phyloP scores from a whole-genome alignment of 1,140 invertebrate species.

The Bombus pyrosoma region DNA sequence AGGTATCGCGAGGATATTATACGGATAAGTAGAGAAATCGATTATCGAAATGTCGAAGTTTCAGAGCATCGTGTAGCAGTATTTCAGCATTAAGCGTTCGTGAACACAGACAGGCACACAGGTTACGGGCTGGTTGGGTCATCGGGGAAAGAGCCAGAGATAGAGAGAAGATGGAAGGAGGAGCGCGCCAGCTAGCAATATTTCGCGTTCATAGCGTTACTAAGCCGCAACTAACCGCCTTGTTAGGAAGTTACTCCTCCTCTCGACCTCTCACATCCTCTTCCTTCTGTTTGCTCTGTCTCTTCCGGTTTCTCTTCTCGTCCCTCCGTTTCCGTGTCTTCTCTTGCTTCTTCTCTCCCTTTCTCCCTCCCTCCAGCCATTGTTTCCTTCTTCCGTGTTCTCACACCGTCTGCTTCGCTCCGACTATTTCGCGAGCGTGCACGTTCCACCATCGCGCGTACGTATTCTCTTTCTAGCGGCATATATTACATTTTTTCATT shows the following conservation, averaged over 20 bases:
- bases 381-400: background rate
- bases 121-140: conserved; percentile 29
- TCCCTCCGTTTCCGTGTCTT: conserved; percentile 50
- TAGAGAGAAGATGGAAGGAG: background rate
- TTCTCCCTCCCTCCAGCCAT: conserved; percentile 24
- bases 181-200: conserved; percentile 68
- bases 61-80: conserved; percentile 36
- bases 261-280: conserved; percentile 59
- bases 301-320: conserved; percentile 60
- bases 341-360: conserved; percentile 33
- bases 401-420: background rate
- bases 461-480: background rate
- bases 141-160: background rate
- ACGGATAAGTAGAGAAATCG: conserved; percentile 45
- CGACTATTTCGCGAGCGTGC: background rate
- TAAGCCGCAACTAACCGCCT: conserved; percentile 81
- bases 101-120: conserved; percentile 30
- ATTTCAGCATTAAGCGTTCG: conserved; percentile 61
- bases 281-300: conserved; percentile 44
- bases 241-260: conserved; percentile 80
- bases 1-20: background rate
- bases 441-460: background rate
- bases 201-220: conserved; percentile 77
- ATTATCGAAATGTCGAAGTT: conserved; percentile 62
- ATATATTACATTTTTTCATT: conserved; percentile 33